These are phyloP conservation scores for Zeugodacus cucurbitae DNA, from an alignment of 1,140 invertebrate species.

Conservation along the genomic window DNA sequence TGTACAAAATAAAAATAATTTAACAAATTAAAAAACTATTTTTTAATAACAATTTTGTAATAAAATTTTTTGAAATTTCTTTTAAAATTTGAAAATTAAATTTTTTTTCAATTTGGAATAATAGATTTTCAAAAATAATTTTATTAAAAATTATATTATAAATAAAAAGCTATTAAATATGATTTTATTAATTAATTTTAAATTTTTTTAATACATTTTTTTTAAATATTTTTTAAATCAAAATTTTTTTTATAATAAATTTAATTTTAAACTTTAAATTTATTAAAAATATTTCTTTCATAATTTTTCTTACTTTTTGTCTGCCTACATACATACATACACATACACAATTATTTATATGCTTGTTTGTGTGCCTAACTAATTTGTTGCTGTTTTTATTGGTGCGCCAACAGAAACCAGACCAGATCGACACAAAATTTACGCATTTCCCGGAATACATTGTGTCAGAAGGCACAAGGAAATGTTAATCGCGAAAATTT, in stretches of 20 bases:
- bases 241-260: neutral
- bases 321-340: too few relatives aligned
- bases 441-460: neutral
- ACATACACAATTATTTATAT: neutral
- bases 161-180: too few relatives aligned
- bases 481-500: neutral
- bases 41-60: too few relatives aligned
- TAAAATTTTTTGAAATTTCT: too few relatives aligned
- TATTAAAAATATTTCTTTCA: neutral
- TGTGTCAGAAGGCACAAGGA: neutral
- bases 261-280: neutral
- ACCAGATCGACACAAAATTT: neutral
- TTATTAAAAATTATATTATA: too few relatives aligned
- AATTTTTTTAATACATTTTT: too few relatives aligned
- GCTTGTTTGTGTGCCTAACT: neutral
- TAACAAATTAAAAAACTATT: too few relatives aligned
- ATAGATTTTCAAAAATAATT: too few relatives aligned
- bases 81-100: too few relatives aligned
- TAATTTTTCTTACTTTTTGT: neutral
- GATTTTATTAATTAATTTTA: too few relatives aligned
- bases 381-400: neutral
- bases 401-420: neutral
- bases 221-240: neutral
- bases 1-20: too few relatives aligned
- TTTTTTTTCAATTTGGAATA: too few relatives aligned